Base-by-base conservation (phyloP, 1,140 invertebrate species). In the Cydia pomonella region DNA sequence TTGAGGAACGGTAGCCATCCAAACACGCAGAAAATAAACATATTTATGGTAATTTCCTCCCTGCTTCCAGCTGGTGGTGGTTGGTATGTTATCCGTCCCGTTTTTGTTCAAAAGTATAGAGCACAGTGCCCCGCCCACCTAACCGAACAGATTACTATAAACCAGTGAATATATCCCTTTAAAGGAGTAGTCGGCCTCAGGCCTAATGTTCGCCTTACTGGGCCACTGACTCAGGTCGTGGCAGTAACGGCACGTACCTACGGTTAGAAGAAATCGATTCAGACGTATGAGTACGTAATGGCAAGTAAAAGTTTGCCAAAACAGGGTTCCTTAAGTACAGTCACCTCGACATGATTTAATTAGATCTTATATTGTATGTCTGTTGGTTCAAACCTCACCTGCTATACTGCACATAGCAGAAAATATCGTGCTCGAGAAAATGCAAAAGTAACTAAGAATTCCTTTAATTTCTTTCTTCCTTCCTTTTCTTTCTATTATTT, bases 241-340 rank as follows among this genome's bases (percentile, higher is more conserved):
- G 21, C 25, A 10, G 1, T 29, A 12, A 16, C 7, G 62, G 13
- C 25, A 23, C 62, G 62, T 63, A 29, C n/a, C n/a, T n/a, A n/a
- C 62, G 12, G 62, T 62, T 62, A 62, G 12, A 63, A 63, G 25
- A 38, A 38, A 63, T 47, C 44, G 13, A 47, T 16, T 16, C 12
- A 16, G 16, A 13, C 44, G 13, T 47, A n/a, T n/a, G n/a, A n/a
- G n/a, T n/a, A 16, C 3, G 12, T 47, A 47, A 47, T 47, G 44
- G 44, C 44, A 47, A 47, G 44, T 47, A 47, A 47, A 47, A 47
- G 44, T 47, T 47, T 47, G 44, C 44, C 44, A 47, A 47, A 47
- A 47, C 7, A 44, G 13, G 41, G 41, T 16, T 13, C 12, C 1
- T n/a, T 44, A 44, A 9, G 41, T 7, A 4, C 33, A 38, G 13